Base-by-base conservation (phyloP, 2,797 vertebrate genomes). In the Malurus splendens region DNA sequence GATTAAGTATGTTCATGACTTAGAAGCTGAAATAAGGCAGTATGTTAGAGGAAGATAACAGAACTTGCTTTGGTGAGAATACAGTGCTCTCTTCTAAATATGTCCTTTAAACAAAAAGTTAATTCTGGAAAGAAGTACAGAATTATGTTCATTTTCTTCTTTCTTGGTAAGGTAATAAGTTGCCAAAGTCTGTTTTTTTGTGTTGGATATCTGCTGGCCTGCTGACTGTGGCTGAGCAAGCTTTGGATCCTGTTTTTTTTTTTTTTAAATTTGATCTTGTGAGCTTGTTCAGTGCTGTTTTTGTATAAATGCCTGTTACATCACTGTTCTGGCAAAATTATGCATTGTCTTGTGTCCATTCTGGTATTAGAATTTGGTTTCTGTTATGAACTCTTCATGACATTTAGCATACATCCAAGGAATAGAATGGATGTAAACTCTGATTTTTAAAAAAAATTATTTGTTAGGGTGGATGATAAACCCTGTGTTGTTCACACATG, bases 51-150 rank as follows among this genome's bases (percentile, higher is more conserved):
- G 75, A 90, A 74, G 79, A 87, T 81, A 94, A 89, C 50, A 55
- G 22, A 75, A 56, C 52, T 74, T 52, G 65, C 41, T 82, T 57
- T 22, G 25, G 12, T 72, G 32, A 86, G 55, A 57, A 54, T 47
- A 32, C 10, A 32, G 14, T 24, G 22, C 9, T 66, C 44, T 76
- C 71, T 86, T 71, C 48, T 68, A 54, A 61, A 75, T 41, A 47
- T 28, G n/a, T 12, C 55, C 81, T 96, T 91, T 90, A 91, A 94
- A 76, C 33, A 90, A 92, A 86, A 93, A 90, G 38, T 45, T 72
- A 73, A 30, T 64, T 83, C 86, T 94, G 66, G 52, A 80, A 92
- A 87, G 85, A 75, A 80, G 48, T 55, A 39, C 22, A 70, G 67
- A 94, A 55, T 89, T 74, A 85, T 15, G 41, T 82, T 86, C 44